Base-by-base conservation (phyloP, 2,113 vertebrate species). In the Noturus placidus region DNA sequence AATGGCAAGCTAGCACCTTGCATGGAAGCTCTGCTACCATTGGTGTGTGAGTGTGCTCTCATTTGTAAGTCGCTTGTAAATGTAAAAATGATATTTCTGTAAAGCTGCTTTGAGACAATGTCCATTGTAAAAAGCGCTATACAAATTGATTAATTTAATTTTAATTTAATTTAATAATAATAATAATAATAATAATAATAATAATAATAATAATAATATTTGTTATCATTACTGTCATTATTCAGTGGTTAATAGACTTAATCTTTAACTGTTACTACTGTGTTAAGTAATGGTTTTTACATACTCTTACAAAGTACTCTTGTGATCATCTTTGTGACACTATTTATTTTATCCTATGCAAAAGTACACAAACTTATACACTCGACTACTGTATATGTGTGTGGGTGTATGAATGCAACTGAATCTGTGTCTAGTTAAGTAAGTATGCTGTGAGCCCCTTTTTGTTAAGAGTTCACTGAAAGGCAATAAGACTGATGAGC, bases 401-500 rank as follows among this genome's bases (percentile, higher is more conserved):
- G 59, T 22, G 33, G 81, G 82, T 85, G 87, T 90, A 67, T 79
- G 72, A 74, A 59, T 76, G 77, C 76, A 80, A 35, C 22, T 69
- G 85, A 33, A 19, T 65, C 8, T 65, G 74, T 11, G 35, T 79
- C 33, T 78, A 10, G 52, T 57, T 54, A 80, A 56, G 17, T 57
- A 20, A 80, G 52, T 35, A 57, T 57, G 50, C 54, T 35, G n/a
- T 42, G 42, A 65, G 56, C 15, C 82, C 14, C 42, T 76, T 30
- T 84, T 56, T 84, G 85, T 88, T 72, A 50, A 81, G 89, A 84
- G 46, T 83, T 57, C 20, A 84, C 61, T 63, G 38, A 90, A 79
- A 88, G n/a, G 63, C 54, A 54, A 35, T 56, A 5, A 13, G 85
- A 46, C 91, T 92, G 81, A 90, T 65, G 25, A 87, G 87, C 88